A percentile compares a stretch with the other conserved stretches of the same genome.
These are phyloP conservation scores for Philopotamus ludificatus DNA, from an alignment of 1,140 invertebrate species.

Conservation along the genomic window DNA sequence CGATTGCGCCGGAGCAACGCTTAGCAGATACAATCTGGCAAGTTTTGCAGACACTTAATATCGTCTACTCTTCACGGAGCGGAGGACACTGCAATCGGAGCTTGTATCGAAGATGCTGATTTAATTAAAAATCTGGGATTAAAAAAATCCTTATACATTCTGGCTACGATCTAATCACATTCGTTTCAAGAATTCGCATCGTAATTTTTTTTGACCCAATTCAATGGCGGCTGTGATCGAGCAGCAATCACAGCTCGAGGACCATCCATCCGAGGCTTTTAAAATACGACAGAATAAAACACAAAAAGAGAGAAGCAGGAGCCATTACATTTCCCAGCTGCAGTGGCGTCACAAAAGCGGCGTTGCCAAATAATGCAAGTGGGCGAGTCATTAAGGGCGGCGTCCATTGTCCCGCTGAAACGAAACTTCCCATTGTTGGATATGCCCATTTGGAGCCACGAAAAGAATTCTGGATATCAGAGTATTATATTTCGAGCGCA, in stretches of 20 bases:
- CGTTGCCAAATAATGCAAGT: neutral
- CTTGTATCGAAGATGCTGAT: neutral
- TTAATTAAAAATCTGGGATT: no score
- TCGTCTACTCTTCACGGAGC: neutral
- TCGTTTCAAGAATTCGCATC: neutral
- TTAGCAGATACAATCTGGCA: slow-evolving; percentile 11
- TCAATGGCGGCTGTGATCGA: no score
- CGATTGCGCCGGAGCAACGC: slow-evolving; percentile 5
- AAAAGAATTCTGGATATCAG: neutral
- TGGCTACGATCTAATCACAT: no score
- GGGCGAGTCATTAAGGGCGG: neutral
- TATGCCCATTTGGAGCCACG: neutral
- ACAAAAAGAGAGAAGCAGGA: no score
- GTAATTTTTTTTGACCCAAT: no score
- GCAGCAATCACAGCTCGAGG: no score
- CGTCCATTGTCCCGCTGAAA: neutral
- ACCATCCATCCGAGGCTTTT: no score
- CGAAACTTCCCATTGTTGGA: neutral
- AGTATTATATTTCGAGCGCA: no score
- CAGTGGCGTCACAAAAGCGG: neutral
- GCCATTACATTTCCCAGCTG: neutral
- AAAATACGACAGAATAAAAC: no score
- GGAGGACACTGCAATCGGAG: no score
- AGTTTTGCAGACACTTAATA: slow-evolving; percentile 6
- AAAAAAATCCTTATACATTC: neutral